phyloP scores from a whole-genome alignment of 2,797 vertebrate species.

The Falco rusticolus region DNA sequence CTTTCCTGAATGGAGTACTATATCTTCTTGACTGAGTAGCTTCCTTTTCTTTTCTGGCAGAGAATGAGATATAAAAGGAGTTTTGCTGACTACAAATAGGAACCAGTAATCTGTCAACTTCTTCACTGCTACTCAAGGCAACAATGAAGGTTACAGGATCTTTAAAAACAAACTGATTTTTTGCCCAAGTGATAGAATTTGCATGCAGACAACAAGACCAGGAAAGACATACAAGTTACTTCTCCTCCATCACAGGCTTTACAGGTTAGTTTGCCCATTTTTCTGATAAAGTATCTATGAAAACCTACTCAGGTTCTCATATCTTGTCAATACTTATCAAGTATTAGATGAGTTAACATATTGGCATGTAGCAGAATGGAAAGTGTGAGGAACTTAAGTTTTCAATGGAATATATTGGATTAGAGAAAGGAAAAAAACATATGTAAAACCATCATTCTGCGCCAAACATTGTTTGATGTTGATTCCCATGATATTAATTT shows the following conservation, averaged over 20 bases:
- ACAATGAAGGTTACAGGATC: constrained; percentile 3
- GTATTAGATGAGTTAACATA: not conserved
- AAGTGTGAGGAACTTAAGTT: not conserved
- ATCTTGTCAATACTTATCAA: not conserved
- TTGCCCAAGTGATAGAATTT: not conserved
- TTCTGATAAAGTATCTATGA: not conserved
- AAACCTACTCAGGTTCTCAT: not conserved
- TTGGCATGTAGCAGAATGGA: not conserved
- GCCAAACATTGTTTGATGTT: not conserved
- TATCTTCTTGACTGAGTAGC: constrained; percentile 31
- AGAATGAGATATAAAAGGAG: constrained; percentile 17
- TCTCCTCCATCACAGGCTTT: not conserved
- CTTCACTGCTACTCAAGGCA: not conserved
- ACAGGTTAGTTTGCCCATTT: not conserved
- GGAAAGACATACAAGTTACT: not conserved
- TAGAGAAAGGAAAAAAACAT: not conserved
- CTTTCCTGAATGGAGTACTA: constrained; percentile 13
- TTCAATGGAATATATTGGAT: not conserved
- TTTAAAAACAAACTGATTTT: constrained; percentile 33
- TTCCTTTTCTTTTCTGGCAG: constrained; percentile 31
- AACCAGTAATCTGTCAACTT: constrained; percentile 21
- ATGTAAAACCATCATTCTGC: rapidly evolving
- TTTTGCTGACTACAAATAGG: constrained; percentile 45
- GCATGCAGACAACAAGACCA: not conserved
- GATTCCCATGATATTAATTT: not conserved